Evolutionary conservation across 2,113 vertebrate species (phyloP).

Genomic region (Siphamia tubifer): DNA sequence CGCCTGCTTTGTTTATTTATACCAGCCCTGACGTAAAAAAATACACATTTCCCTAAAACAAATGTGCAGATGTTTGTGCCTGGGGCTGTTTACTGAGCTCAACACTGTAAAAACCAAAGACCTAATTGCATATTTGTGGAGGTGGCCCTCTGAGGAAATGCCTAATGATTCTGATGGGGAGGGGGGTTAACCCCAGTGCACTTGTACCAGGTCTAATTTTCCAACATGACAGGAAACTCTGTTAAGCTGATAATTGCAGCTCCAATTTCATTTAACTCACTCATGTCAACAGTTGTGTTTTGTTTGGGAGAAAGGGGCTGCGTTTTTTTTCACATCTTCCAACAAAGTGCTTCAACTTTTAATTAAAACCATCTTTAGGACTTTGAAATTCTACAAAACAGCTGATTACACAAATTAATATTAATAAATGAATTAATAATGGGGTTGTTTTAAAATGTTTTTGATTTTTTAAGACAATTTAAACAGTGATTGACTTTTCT

Average conservation of each 20-base stretch:
- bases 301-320: slow-evolving; percentile 68
- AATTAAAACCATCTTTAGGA: slow-evolving; percentile 43
- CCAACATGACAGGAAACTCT: slow-evolving; percentile 82
- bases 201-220: slow-evolving; percentile 81
- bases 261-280: slow-evolving; percentile 82
- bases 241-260: slow-evolving; percentile 83
- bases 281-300: slow-evolving; percentile 81
- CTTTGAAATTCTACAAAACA: background rate
- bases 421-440: background rate
- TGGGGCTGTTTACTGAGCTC: slow-evolving; percentile 48
- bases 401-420: background rate
- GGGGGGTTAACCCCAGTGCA: slow-evolving; percentile 65
- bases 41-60: slow-evolving; percentile 27
- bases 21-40: slow-evolving; percentile 9
- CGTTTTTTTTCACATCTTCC: slow-evolving; percentile 34
- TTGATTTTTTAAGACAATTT: background rate
- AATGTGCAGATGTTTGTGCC: slow-evolving; percentile 10
- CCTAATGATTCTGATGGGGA: slow-evolving; percentile 75
- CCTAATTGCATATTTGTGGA: slow-evolving; percentile 64
- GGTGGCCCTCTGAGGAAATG: slow-evolving; percentile 72
- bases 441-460: background rate
- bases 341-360: slow-evolving; percentile 23
- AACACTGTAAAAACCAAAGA: slow-evolving; percentile 56
- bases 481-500: too few relatives aligned
- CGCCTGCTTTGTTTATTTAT: slow-evolving; percentile 34